These are phyloP conservation scores for Lithodes maja DNA, from an alignment of 2,888 invertebrate species.

Conservation along the genomic window DNA sequence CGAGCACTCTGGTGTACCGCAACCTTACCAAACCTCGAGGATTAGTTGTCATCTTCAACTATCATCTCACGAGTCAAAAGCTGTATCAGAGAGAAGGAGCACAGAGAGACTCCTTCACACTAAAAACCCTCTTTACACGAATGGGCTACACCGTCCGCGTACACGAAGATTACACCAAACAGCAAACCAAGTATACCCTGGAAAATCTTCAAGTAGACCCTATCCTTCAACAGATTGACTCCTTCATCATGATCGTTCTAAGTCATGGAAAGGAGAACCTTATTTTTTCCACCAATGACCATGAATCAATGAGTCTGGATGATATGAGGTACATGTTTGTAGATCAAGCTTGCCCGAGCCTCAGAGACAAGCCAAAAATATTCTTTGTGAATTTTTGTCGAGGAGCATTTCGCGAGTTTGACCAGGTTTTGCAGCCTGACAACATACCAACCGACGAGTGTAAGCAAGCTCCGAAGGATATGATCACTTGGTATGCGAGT, in stretches of 20 bases:
- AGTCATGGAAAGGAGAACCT: conserved; percentile 45
- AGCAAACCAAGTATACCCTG: conserved; percentile 5
- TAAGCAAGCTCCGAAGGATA: conserved; percentile 39
- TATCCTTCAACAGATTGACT: background rate
- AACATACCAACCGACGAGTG: background rate
- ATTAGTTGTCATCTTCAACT: conserved; percentile 46
- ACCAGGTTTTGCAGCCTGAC: background rate
- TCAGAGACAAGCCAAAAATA: conserved; percentile 48
- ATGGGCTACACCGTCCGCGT: conserved; percentile 48
- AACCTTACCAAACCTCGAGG: conserved; percentile 34
- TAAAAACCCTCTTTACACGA: conserved; percentile 26
- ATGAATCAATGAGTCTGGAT: conserved; percentile 13
- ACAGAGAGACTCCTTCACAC: conserved; percentile 33
- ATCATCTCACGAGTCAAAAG: background rate
- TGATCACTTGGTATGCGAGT: conserved; percentile 41
- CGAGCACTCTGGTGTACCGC: conserved; percentile 10
- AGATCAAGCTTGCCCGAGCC: conserved; percentile 27
- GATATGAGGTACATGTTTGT: conserved; percentile 44
- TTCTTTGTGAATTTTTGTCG: conserved; percentile 52
- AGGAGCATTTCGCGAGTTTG: background rate
- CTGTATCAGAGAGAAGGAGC: conserved; percentile 6
- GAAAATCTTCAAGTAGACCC: background rate
- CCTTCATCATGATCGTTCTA: conserved; percentile 39
- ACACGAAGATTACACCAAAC: conserved; percentile 24
- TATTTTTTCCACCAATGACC: conserved; percentile 11